These are phyloP conservation scores for Elegia similella DNA, from an alignment of 2,888 invertebrate species.

Conservation along the genomic window DNA sequence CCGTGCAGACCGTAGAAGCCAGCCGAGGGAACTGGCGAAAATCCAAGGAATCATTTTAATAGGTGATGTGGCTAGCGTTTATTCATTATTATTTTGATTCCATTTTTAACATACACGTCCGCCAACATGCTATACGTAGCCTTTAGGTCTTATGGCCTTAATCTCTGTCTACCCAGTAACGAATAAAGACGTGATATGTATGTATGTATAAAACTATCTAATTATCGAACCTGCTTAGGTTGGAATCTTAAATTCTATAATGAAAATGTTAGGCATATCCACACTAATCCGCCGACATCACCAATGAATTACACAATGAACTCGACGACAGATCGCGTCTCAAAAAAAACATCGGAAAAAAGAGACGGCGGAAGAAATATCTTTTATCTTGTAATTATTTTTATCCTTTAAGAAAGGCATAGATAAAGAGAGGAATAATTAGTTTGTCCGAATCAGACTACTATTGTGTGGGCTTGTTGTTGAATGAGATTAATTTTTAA, in stretches of 20 bases:
- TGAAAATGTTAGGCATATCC: conserved; percentile 38
- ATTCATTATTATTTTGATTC: not conserved
- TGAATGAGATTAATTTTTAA: conserved; percentile 2
- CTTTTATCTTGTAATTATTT: conserved; percentile 81
- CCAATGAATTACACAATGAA: conserved; percentile 68
- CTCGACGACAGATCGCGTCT: conserved; percentile 61
- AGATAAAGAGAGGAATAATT: conserved; percentile 22
- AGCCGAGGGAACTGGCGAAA: too few species aligned
- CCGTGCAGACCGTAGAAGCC: too few species aligned
- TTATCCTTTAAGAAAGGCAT: conserved; percentile 75
- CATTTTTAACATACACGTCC: too few species aligned
- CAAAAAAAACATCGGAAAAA: conserved; percentile 53
- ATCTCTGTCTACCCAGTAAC: too few species aligned
- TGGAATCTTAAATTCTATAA: too few species aligned
- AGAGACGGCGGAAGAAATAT: conserved; percentile 54
- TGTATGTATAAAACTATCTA: too few species aligned
- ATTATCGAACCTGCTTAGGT: too few species aligned
- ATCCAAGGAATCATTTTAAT: too few species aligned
- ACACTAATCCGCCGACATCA: conserved; percentile 33
- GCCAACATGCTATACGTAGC: too few species aligned
- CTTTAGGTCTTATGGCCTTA: too few species aligned
- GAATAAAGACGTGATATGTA: too few species aligned
- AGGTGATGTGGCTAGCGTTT: too few species aligned
- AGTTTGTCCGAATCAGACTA: conserved; percentile 20
- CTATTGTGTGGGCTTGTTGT: conserved; percentile 6